A percentile compares a stretch with the other conserved stretches of the same genome.
These are phyloP conservation scores for Capreolus pygargus DNA, from an alignment of 2,113 vertebrate species.

Conservation along the genomic window DNA sequence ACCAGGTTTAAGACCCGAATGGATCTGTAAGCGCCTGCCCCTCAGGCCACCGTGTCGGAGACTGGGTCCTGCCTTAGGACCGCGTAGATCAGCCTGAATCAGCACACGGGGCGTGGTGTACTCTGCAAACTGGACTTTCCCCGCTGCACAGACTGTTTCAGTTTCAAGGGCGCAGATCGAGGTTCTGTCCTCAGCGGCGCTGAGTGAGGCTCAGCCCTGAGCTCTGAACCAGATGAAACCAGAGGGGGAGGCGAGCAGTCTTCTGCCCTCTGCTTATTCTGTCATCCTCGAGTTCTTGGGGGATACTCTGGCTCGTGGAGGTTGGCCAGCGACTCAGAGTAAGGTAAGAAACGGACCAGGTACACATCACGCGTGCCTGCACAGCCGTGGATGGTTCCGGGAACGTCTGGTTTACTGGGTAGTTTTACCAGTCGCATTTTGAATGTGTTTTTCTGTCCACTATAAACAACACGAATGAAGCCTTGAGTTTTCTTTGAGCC, in stretches of 20 bases:
- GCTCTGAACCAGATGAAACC: neutral
- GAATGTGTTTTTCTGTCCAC: neutral
- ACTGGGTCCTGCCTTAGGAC: neutral
- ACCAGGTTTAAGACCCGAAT: neutral
- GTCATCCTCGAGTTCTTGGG: neutral
- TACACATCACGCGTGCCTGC: accelerated
- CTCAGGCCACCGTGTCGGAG: too few species aligned
- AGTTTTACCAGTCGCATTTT: neutral
- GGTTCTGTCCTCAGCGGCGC: neutral
- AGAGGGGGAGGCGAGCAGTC: too few species aligned
- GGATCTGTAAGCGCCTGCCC: neutral
- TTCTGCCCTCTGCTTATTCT: neutral
- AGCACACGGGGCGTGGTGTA: neutral
- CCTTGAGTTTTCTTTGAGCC: neutral
- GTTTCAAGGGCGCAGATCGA: neutral
- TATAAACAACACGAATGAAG: neutral
- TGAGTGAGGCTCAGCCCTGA: neutral
- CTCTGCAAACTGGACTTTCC: neutral
- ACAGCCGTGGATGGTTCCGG: neutral
- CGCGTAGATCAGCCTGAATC: neutral
- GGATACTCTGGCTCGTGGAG: too few species aligned
- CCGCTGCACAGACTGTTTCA: neutral
- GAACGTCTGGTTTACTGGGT: neutral
- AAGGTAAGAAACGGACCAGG: neutral
- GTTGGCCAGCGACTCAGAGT: neutral